Evolutionary conservation across 2,888 invertebrate species (phyloP).

Genomic region (Stratiomys singularior): DNA sequence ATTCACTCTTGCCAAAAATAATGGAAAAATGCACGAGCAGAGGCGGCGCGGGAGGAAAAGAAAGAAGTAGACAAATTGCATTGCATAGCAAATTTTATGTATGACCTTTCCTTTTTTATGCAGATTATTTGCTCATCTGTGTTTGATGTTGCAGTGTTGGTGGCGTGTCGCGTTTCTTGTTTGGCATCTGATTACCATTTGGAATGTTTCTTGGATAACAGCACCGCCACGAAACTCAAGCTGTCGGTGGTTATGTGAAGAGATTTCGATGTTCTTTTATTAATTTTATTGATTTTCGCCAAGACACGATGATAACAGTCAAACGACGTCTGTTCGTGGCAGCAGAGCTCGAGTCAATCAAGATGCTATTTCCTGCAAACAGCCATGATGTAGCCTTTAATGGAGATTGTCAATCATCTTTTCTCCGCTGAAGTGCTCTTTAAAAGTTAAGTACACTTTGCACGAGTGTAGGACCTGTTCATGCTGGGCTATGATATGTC

Average conservation of each 20-base stretch:
- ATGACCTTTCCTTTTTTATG: slow-evolving; percentile 1
- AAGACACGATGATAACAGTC: neutral
- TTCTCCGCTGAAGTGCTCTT: too few relatives aligned
- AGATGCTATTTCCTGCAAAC: too few relatives aligned
- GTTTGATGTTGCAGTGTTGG: neutral
- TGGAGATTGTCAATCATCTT: too few relatives aligned
- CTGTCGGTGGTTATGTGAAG: neutral
- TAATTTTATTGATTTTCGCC: neutral
- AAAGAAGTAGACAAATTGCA: slow-evolving; percentile 7
- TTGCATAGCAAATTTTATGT: slow-evolving; percentile 5
- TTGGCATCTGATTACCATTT: slow-evolving; percentile 12
- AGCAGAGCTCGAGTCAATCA: neutral
- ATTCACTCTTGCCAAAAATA: neutral
- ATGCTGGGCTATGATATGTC: too few relatives aligned
- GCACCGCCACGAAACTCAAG: neutral
- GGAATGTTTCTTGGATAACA: neutral
- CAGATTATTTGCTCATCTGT: neutral
- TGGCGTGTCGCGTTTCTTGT: neutral
- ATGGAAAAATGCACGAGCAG: neutral
- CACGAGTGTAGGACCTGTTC: too few relatives aligned
- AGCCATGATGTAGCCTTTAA: too few relatives aligned
- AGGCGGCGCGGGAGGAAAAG: neutral
- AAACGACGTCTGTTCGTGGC: neutral
- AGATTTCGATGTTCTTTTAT: neutral
- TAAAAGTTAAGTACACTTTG: too few relatives aligned